A percentile compares a stretch with the other conserved stretches of the same genome.
These are phyloP conservation scores for Drosophila prolongata DNA, from an alignment of 2,888 invertebrate species.

Conservation along the genomic window DNA sequence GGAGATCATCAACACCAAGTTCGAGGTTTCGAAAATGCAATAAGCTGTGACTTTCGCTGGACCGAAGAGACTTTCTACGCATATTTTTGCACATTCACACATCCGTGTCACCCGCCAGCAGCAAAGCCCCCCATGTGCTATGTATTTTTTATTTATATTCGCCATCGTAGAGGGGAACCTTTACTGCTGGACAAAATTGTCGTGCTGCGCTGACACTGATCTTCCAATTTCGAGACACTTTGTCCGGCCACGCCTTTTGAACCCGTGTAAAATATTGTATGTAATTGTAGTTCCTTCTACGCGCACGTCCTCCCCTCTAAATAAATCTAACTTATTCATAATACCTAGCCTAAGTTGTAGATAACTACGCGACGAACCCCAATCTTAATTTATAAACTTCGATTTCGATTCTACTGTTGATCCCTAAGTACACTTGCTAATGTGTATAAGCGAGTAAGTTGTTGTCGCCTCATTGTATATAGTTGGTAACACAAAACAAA, in stretches of 20 bases:
- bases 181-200: conserved; percentile 46
- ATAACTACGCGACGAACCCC: conserved; percentile 50
- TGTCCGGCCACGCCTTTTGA: conserved; percentile 11
- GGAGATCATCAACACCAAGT: conserved; percentile 93
- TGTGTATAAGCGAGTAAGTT: conserved; percentile 19
- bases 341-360: conserved; percentile 73
- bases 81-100: conserved; percentile 29
- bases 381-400: conserved; percentile 25
- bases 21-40: conserved; percentile 96
- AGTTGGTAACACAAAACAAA: conserved; percentile 52
- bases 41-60: conserved; percentile 80
- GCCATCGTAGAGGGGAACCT: conserved; percentile 29
- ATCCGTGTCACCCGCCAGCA: conserved; percentile 13
- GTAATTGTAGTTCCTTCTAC: conserved; percentile 53
- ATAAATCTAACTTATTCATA: conserved; percentile 69
- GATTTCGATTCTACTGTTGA: conserved; percentile 34
- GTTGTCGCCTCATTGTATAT: conserved; percentile 61
- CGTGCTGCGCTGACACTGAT: conserved; percentile 8
- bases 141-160: conserved; percentile 17
- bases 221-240: conserved; percentile 7
- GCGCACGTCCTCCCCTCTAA: conserved; percentile 45
- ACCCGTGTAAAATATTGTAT: conserved; percentile 73
- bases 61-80: conserved; percentile 41
- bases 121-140: conserved; percentile 17
- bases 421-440: conserved; percentile 19